Percentiles rank a stretch among this genome's conserved stretches.
These are phyloP conservation scores for Microcebus lehilahytsara DNA, from an alignment of 2,113 vertebrate genomes.

Conservation along the genomic window DNA sequence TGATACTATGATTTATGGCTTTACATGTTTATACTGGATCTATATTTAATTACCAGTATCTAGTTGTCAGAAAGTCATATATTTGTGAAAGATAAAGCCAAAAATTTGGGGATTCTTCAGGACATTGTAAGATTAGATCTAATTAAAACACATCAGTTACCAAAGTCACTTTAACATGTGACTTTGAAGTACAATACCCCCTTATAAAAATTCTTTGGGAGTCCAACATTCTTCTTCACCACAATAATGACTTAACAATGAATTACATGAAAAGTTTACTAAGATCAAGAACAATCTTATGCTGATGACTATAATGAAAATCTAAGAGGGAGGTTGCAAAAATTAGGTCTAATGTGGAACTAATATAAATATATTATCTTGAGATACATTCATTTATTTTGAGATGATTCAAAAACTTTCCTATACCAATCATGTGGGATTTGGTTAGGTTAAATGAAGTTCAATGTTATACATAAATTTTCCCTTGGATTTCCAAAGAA, in stretches of 20 bases:
- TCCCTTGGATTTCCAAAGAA: neutral
- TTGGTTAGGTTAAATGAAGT: constrained; percentile 1
- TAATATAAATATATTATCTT: neutral
- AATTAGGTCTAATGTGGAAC: constrained; percentile 11
- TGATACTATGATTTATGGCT: constrained; percentile 74
- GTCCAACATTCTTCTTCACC: neutral
- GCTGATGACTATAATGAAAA: constrained; percentile 32
- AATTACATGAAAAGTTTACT: constrained; percentile 24
- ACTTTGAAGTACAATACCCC: constrained; percentile 42
- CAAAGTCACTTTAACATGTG: constrained; percentile 49
- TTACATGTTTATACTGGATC: constrained; percentile 66
- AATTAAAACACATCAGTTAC: constrained; percentile 69
- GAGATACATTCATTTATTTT: constrained; percentile 25
- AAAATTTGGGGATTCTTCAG: constrained; percentile 57
- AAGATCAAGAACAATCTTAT: constrained; percentile 18
- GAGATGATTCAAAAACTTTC: neutral
- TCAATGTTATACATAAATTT: neutral
- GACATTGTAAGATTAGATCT: constrained; percentile 69
- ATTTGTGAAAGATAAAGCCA: constrained; percentile 64
- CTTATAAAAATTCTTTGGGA: constrained; percentile 52
- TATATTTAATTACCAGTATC: constrained; percentile 80
- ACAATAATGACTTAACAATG: neutral
- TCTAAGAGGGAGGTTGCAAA: constrained; percentile 30
- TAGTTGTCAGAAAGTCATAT: constrained; percentile 74
- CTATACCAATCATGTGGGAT: neutral